These are phyloP conservation scores for Muntiacus reevesi DNA, from an alignment of 2,113 vertebrate species.

Conservation along the genomic window DNA sequence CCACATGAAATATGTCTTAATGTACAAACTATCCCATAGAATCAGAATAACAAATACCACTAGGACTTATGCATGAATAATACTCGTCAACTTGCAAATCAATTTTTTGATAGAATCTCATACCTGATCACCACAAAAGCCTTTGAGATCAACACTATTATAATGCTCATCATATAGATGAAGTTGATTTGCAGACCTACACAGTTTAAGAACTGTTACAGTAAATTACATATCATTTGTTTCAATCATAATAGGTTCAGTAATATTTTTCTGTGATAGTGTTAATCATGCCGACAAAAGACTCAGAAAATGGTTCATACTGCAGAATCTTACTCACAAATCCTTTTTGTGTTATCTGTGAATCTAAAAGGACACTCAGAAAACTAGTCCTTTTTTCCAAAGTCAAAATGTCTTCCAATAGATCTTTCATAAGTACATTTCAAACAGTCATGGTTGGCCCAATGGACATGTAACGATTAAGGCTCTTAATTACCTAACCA, in stretches of 20 bases:
- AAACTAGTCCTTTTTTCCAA: background rate
- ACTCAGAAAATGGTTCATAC: background rate
- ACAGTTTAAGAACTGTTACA: background rate
- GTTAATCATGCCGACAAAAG: background rate
- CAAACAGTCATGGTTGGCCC: background rate
- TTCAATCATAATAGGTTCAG: background rate
- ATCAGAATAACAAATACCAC: background rate
- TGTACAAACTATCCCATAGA: background rate
- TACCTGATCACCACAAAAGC: background rate
- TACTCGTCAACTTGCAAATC: background rate
- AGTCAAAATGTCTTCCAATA: background rate
- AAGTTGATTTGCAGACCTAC: background rate
- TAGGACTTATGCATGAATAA: background rate
- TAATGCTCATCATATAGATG: background rate
- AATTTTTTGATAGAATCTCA: background rate
- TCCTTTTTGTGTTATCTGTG: background rate
- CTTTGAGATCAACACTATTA: background rate
- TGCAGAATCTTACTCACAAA: background rate
- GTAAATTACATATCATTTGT: slow-evolving; percentile 28
- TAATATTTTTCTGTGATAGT: background rate
- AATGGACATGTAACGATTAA: background rate
- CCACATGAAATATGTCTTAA: background rate
- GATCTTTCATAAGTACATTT: background rate
- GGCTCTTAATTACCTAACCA: background rate
- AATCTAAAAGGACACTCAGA: background rate